Base-by-base conservation (phyloP, 2,888 invertebrate species). In the Carabus problematicus region DNA sequence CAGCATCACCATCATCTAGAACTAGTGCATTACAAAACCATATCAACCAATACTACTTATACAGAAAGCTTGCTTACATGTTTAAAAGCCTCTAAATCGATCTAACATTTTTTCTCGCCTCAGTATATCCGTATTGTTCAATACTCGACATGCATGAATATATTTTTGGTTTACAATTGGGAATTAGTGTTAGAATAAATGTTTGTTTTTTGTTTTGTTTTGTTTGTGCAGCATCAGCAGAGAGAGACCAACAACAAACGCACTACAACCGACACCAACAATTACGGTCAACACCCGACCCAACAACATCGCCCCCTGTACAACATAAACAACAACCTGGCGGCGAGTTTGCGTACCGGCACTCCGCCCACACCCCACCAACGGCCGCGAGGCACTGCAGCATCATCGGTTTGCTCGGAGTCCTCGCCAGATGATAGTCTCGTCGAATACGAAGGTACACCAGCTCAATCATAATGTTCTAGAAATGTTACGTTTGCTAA, bases 351-450 rank as follows among this genome's bases (percentile, higher is more conserved):
- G 75, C 66, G 59, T 12, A 42, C 41, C 14, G 59, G 49, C 49
- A 29, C 41, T 41, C 43, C 62, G 62, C 52, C 47, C 12, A 14
- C 63, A 18, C 54, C 63, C 18, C 63, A 69, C 41, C 40, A 70
- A 39, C 71, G 58, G 47, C 70, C 64, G 8, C 41, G 42, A 77
- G 76, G 71, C 76, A 75, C 71, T 64, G 77, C 77, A 75, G 76
- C 79, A 71, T 75, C 79, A 43, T 78, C 80, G 71, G 74, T 78
- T 63, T 79, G 77, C 73, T 80, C 80, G 67, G 82, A 80, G 72
- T 82, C 81, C 41, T 84, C 84, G 64, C 85, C 85, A 74, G 83
- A 85, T 78, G 85, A 85, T 77, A 85, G 85, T 77, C 78, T 85
- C 45, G 79, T 83, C 45, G 85, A 86, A 72, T 85, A 81, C 78